Conservation (phyloP, 2,113 vertebrate species). For the Oxyura jamaicensis region DNA sequence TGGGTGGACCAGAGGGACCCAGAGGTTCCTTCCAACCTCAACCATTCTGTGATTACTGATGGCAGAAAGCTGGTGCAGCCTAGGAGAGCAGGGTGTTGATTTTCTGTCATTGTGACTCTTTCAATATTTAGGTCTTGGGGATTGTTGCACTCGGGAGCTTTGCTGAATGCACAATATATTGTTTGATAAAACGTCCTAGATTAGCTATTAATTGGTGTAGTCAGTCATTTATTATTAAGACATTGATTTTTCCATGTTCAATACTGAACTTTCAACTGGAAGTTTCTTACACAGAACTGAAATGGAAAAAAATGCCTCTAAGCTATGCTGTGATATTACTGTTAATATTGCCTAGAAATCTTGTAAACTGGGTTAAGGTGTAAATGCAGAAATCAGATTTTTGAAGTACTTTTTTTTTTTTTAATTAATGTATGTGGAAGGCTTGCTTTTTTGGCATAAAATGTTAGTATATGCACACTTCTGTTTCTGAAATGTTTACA, state of each 20-base stretch:
- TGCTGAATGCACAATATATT: background rate
- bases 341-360: conserved; percentile 13
- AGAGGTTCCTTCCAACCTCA: background rate
- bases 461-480: background rate
- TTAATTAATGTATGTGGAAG: background rate
- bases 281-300: background rate
- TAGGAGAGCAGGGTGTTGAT: background rate
- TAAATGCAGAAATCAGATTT: background rate
- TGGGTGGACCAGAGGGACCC: background rate
- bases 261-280: conserved; percentile 3
- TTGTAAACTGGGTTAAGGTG: background rate
- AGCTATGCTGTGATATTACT: background rate
- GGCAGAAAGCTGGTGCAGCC: background rate
- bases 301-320: background rate
- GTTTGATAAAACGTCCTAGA: conserved; percentile 6
- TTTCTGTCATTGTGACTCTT: background rate
- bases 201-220: background rate
- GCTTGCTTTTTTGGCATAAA: background rate
- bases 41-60: background rate
- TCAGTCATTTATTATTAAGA: background rate
- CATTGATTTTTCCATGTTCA: conserved; percentile 31
- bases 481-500: background rate
- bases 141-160: background rate
- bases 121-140: background rate
- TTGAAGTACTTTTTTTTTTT: background rate